Evolutionary conservation across 2,797 vertebrate species (phyloP), one percentile per base, ranked within the genome.

Genomic region (Peromyscus nudipes): DNA sequence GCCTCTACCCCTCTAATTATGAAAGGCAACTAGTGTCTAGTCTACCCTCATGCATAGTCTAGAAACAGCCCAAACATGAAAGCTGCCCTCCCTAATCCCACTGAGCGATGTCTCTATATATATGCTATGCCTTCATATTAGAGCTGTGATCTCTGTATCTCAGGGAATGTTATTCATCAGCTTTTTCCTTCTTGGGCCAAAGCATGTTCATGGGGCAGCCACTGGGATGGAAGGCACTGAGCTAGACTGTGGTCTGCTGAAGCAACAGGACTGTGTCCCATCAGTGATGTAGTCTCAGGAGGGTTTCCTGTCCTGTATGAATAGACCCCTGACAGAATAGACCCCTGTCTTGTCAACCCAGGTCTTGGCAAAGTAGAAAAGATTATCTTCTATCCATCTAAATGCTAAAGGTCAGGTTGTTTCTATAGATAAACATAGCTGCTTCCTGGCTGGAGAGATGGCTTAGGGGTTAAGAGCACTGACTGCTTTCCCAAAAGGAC

Each of bases 321-420:
- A 4, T 40, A 4, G 23, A 40, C 46, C 25, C 31, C 4, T 10
- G 5, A 75, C 60, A 86, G 69, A 82, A 71, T 1, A 76, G 57
- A 73, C 40, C 62, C 52, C 75, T 34, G 60, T 83, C 23, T 43
- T 62, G 13, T 75, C 76, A 73, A 77, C 21, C 57, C 31, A 77
- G 57, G 17, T 29, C 94, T 92, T 77, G n/a, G 46, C 40, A 34
- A 83, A 82, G 76, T 65, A 37, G 37, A 46, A 88, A n/a, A 62
- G 43, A 65, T 82, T 80, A 46, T 82, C 31, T 95, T 84, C 21
- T 79, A 12, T 57, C 43, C 34, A 21, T 23, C n/a, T 37, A 85
- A 55, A 84, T 86, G 94, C 65, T 93, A 80, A 88, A 96, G 52
- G 43, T 13, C 69, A 97, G 79, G 13, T 27, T 43, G 2, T 95